Evolutionary conservation across 2,113 vertebrate species (phyloP).

Genomic region (Platichthys flesus): DNA sequence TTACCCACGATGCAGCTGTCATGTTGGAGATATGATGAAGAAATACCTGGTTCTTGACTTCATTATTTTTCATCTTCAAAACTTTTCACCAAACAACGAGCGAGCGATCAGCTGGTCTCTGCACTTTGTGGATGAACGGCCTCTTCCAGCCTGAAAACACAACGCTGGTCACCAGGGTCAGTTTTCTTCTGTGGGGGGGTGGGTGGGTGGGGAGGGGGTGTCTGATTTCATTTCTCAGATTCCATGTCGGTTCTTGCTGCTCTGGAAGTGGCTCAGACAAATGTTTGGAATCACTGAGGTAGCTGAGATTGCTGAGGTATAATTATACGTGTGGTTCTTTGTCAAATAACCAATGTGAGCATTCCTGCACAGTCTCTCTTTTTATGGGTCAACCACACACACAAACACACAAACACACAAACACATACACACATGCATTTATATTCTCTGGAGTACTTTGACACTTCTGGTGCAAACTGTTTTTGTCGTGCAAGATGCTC

Average conservation of each 20-base stretch:
- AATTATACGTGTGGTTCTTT: slow-evolving; percentile 73
- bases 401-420: slow-evolving; percentile 25
- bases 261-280: slow-evolving; percentile 70
- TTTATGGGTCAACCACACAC: slow-evolving; percentile 54
- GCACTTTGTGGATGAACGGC: slow-evolving; percentile 30
- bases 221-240: slow-evolving; percentile 40
- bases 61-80: slow-evolving; percentile 34
- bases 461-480: slow-evolving; percentile 21
- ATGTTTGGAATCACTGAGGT: slow-evolving; percentile 76
- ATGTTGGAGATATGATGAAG: slow-evolving; percentile 6
- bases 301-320: slow-evolving; percentile 65
- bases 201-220: neutral
- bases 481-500: slow-evolving; percentile 18
- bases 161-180: slow-evolving; percentile 43
- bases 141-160: slow-evolving; percentile 23
- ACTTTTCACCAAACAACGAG: slow-evolving; percentile 19
- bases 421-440: slow-evolving; percentile 27
- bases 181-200: slow-evolving; percentile 5
- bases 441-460: slow-evolving; percentile 51
- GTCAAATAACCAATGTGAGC: slow-evolving; percentile 70
- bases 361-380: slow-evolving; percentile 63
- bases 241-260: slow-evolving; percentile 58
- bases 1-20: neutral
- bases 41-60: slow-evolving; percentile 2
- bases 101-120: slow-evolving; percentile 12